Evolutionary conservation across 2,888 invertebrate genomes (phyloP), one percentile per base, ranked within the genome.

Genomic region (Crioceris asparagi): DNA sequence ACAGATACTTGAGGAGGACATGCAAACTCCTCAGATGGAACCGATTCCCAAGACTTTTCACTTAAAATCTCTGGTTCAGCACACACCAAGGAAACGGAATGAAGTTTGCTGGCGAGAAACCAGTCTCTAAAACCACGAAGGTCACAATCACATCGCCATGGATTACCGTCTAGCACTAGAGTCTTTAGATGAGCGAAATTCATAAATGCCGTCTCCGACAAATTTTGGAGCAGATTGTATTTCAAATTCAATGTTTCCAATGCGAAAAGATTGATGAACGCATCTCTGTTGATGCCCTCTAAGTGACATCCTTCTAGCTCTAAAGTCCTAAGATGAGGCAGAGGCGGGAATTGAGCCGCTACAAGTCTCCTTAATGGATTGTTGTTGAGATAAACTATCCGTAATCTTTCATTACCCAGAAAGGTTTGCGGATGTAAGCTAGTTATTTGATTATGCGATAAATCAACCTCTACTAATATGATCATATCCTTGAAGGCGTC

Each of bases 61-160:
- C 74, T 71, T 44, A 86, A 69, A 32, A 73, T 69, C 3, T 72
- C 66, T 2, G 91, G 91, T 34, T 79, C 78, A 10, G 74, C 74
- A 55, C 86, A 86, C 33, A 74, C 69, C 48, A 88, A 70, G 27
- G 83, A 75, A 45, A 79, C 75, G 8, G 83, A 81, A 39, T 60
- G 56, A 35, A 91, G 69, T 52, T 84, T 86, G 52, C 79, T 80
- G 35, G 77, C 72, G 35, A 87, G 71, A 58, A 87, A 79, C 87
- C 90, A 90, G 50, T 78, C 78, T 40, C 88, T 77, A 52, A 91
- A 85, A 40, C 81, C 81, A 35, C 87, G 74, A 40, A 92, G 64
- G 46, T 82, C 76, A 62, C 92, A 92, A 61, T 92, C 88, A 61
- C 92, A 92, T 55, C 75, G 74, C 91, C 91, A 92, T 4, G 84